phyloP scores from a whole-genome alignment of 2,113 vertebrate species.

The Gracilinanus agilis region DNA sequence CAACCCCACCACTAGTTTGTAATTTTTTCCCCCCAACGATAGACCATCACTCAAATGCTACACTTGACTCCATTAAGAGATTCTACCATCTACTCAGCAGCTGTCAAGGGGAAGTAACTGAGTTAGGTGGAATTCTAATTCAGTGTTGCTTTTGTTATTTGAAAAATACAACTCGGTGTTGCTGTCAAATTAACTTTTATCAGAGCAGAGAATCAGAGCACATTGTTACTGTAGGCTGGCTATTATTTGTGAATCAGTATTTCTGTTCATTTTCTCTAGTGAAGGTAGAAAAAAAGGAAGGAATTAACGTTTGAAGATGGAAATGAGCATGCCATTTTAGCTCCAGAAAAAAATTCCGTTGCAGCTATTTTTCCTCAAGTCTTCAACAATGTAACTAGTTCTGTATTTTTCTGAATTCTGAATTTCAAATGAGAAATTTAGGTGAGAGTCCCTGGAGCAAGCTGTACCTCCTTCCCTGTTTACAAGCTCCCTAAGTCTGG shows the following conservation, averaged over 20 bases:
- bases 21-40: background rate
- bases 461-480: background rate
- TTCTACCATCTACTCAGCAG: background rate
- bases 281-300: constrained; percentile 47
- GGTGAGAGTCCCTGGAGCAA: background rate
- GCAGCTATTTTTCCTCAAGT: constrained; percentile 4
- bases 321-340: background rate
- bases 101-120: constrained; percentile 44
- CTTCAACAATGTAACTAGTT: background rate
- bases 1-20: background rate
- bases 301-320: constrained; percentile 23
- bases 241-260: background rate
- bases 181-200: constrained; percentile 65
- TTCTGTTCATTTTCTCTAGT: constrained; percentile 5
- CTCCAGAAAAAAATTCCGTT: background rate
- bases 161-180: constrained; percentile 52
- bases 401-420: background rate
- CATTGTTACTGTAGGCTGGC: constrained; percentile 33
- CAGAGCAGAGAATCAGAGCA: constrained; percentile 43
- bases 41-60: background rate
- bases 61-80: background rate
- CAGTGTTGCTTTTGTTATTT: constrained; percentile 64
- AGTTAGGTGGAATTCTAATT: constrained; percentile 64
- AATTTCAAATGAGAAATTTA: background rate
- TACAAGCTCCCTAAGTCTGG: background rate